phyloP scores from a whole-genome alignment of 2,888 invertebrate genomes.

The Eupithecia exiguata region DNA sequence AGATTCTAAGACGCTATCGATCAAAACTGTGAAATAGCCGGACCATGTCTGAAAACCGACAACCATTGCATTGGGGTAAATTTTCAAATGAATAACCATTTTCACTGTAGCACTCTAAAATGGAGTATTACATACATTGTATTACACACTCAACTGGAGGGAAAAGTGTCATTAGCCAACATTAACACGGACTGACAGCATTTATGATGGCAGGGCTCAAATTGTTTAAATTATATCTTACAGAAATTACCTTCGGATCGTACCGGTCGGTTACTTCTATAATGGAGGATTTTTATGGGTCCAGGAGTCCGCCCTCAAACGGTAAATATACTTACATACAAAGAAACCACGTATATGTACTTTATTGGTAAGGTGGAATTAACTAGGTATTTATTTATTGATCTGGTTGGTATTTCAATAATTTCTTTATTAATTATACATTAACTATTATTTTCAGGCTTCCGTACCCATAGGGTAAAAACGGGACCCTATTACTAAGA shows the following conservation, averaged over 20 bases:
- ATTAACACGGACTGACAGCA: conserved; percentile 27
- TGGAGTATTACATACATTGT: not conserved
- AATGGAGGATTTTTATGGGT: conserved; percentile 8
- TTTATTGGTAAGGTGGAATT: not conserved
- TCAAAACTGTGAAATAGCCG: not conserved
- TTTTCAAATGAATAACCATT: conserved; percentile 1
- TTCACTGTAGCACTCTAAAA: conserved; percentile 6
- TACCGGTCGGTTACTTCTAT: conserved; percentile 10
- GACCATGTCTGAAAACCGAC: not conserved
- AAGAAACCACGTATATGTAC: not conserved
- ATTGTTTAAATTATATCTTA: conserved; percentile 33
- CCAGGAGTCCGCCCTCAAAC: not conserved
- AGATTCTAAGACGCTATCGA: too few species aligned
- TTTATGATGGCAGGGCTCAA: conserved; percentile 18
- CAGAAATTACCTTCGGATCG: conserved; percentile 15
- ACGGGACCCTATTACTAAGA: too few species aligned
- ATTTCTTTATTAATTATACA: too few species aligned
- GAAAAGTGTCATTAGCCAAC: conserved; percentile 32
- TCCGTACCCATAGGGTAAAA: too few species aligned
- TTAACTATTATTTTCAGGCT: too few species aligned
- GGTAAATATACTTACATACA: not conserved
- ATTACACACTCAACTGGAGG: conserved; percentile 14
- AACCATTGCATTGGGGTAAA: too few species aligned
- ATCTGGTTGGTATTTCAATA: not conserved
- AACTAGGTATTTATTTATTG: not conserved